These are phyloP conservation scores for Campaea margaritaria DNA, from an alignment of 2,888 invertebrate species.

Conservation along the genomic window DNA sequence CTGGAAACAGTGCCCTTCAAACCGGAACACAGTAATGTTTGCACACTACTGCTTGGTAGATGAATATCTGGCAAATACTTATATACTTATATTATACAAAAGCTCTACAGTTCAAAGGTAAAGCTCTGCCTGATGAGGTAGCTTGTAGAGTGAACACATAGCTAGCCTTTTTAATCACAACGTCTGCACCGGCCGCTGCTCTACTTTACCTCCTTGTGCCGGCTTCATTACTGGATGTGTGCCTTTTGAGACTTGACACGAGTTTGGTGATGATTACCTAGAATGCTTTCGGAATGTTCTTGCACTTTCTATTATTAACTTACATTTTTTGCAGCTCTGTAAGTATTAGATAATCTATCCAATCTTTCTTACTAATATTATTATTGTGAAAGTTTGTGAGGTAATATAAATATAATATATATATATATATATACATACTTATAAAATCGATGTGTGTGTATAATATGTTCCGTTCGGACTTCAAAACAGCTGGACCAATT, in stretches of 20 bases:
- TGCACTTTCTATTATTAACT: not conserved
- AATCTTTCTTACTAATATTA: too few species aligned
- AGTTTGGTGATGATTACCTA: slow-evolving; percentile 12
- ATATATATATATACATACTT: too few species aligned
- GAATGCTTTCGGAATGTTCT: not conserved
- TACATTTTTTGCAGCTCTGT: not conserved
- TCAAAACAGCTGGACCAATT: too few species aligned
- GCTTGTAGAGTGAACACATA: slow-evolving; percentile 23
- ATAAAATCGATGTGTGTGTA: too few species aligned
- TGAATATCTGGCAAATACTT: too few species aligned
- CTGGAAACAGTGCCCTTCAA: too few species aligned
- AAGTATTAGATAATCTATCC: too few species aligned
- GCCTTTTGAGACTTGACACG: slow-evolving; percentile 20
- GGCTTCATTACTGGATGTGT: slow-evolving; percentile 35
- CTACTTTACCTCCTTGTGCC: slow-evolving; percentile 38
- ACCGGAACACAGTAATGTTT: too few species aligned
- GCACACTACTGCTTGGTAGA: too few species aligned
- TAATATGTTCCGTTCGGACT: too few species aligned
- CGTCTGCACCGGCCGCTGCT: slow-evolving; percentile 32
- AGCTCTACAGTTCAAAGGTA: slow-evolving; percentile 3
- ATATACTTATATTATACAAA: not conserved
- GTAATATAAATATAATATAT: too few species aligned
- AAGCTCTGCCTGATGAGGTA: slow-evolving; percentile 7
- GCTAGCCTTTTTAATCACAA: slow-evolving; percentile 40
- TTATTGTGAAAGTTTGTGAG: too few species aligned